These are phyloP conservation scores for Ectropis grisescens DNA, from an alignment of 1,140 invertebrate species.

Conservation along the genomic window DNA sequence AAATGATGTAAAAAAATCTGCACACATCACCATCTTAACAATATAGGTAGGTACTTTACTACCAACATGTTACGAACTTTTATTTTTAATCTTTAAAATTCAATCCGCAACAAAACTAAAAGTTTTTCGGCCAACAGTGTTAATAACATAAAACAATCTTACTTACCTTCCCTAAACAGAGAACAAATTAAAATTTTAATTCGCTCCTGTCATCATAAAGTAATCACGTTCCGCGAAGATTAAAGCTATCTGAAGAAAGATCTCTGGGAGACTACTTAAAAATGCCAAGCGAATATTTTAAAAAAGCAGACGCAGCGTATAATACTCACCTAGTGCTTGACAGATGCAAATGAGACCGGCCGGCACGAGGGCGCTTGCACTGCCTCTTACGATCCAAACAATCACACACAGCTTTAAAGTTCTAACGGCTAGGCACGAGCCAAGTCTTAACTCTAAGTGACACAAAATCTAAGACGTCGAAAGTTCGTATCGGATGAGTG, in stretches of 20 bases:
- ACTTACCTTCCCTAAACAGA: too few relatives aligned
- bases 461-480: slow-evolving; percentile 16
- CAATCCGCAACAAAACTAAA: too few relatives aligned
- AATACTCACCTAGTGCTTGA: slow-evolving; percentile 46
- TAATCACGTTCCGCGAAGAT: too few relatives aligned
- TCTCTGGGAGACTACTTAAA: slow-evolving; percentile 17
- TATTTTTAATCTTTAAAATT: too few relatives aligned
- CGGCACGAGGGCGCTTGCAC: slow-evolving; percentile 27
- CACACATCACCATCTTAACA: too few relatives aligned
- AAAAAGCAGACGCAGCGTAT: slow-evolving; percentile 29
- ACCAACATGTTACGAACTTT: too few relatives aligned
- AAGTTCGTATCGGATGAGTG: slow-evolving; percentile 5
- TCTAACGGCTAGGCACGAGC: slow-evolving; percentile 11
- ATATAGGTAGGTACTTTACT: too few relatives aligned
- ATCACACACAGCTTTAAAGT: slow-evolving; percentile 28
- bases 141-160: too few relatives aligned
- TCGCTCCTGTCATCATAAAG: too few relatives aligned
- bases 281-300: slow-evolving; percentile 21
- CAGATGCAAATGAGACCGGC: slow-evolving; percentile 45
- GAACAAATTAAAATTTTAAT: too few relatives aligned
- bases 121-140: too few relatives aligned
- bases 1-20: too few relatives aligned
- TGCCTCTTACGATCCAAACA: slow-evolving; percentile 47
- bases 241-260: slow-evolving; percentile 15
- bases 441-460: slow-evolving; percentile 10